phyloP scores from a whole-genome alignment of 2,797 vertebrate genomes.

The Arrhamphus sclerolepis region DNA sequence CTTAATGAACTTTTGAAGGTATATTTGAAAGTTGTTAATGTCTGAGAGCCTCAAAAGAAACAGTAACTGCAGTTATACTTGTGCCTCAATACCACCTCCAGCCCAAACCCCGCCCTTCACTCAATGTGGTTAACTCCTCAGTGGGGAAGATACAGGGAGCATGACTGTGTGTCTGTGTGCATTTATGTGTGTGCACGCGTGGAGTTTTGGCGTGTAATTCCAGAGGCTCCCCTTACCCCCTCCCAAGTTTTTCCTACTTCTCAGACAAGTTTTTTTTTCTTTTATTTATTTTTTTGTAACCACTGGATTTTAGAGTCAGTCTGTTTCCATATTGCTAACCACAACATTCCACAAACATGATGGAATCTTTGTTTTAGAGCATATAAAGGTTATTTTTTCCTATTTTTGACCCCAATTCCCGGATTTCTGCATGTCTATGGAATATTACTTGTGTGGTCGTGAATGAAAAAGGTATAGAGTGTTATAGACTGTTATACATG shows the following conservation, averaged over 20 bases:
- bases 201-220: constrained; percentile 77
- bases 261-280: constrained; percentile 72
- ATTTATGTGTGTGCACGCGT: constrained; percentile 34
- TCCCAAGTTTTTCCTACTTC: constrained; percentile 73
- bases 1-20: constrained; percentile 37
- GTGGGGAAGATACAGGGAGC: constrained; percentile 65
- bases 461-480: constrained; percentile 37
- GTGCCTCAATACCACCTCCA: constrained; percentile 55
- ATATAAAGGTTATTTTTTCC: constrained; percentile 70
- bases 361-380: constrained; percentile 82
- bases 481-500: constrained; percentile 55
- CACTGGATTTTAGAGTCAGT: constrained; percentile 76
- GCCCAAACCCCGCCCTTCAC: constrained; percentile 64
- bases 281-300: constrained; percentile 79
- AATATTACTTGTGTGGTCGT: constrained; percentile 64
- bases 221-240: constrained; percentile 75
- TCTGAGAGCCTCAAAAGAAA: constrained; percentile 58
- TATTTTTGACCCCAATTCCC: constrained; percentile 78
- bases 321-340: constrained; percentile 85
- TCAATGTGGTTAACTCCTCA: constrained; percentile 73
- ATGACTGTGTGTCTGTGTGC: constrained; percentile 32
- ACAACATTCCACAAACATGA: constrained; percentile 86
- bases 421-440: constrained; percentile 60
- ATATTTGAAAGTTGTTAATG: constrained; percentile 54
- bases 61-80: constrained; percentile 60